These are phyloP conservation scores for Notiomystis cincta DNA, from an alignment of 2,113 vertebrate species.

Conservation along the genomic window DNA sequence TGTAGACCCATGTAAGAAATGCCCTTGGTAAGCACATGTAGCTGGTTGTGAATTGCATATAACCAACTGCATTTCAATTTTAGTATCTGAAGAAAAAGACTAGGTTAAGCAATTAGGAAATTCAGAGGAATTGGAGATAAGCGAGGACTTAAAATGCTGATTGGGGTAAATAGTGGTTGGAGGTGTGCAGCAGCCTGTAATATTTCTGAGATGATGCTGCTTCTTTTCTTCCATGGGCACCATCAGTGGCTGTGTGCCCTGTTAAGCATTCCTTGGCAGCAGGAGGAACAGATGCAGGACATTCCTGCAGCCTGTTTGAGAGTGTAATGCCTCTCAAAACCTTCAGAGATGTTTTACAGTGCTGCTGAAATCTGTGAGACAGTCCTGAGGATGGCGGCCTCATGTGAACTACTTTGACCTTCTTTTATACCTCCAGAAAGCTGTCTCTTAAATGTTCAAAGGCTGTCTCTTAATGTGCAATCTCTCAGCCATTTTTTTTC, in stretches of 20 bases:
- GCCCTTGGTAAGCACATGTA: background rate
- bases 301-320: background rate
- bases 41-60: background rate
- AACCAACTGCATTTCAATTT: background rate
- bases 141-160: background rate
- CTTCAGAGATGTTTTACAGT: background rate
- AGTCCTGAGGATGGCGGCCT: background rate
- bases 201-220: background rate
- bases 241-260: background rate
- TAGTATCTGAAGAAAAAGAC: background rate
- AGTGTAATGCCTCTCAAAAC: background rate
- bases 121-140: background rate
- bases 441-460: background rate
- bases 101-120: background rate
- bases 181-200: background rate
- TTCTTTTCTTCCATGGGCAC: background rate
- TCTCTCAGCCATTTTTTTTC: background rate
- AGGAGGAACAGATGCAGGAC: slow-evolving; percentile 18
- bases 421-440: background rate
- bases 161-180: background rate
- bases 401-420: background rate
- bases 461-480: background rate
- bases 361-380: background rate
- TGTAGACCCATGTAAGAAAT: background rate
- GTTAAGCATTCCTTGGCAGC: slow-evolving; percentile 43